A percentile compares a stretch with the other conserved stretches of the same genome.
These are phyloP conservation scores for Panthera uncia DNA, from an alignment of 2,113 vertebrate genomes.

Conservation along the genomic window DNA sequence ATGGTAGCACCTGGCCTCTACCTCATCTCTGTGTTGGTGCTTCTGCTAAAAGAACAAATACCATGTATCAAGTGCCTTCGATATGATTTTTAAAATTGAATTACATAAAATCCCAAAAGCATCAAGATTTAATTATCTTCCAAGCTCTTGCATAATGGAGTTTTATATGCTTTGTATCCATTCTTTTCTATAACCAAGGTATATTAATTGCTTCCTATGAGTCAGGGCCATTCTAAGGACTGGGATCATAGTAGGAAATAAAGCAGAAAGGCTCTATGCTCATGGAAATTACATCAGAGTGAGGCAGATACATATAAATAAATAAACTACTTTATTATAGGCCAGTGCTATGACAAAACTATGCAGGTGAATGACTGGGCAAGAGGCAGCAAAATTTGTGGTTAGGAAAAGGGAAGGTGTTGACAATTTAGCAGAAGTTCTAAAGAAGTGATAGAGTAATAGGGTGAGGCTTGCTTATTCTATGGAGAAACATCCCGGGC, in stretches of 20 bases:
- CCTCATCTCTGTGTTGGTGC: neutral
- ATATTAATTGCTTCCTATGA: neutral
- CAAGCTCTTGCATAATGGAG: neutral
- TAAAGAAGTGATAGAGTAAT: neutral
- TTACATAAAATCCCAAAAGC: neutral
- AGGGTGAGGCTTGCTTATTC: neutral
- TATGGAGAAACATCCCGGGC: neutral
- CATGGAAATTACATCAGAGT: neutral
- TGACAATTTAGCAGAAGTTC: neutral
- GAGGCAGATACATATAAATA: neutral
- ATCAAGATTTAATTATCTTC: neutral
- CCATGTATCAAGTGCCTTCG: neutral
- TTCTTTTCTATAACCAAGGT: neutral
- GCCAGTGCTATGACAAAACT: neutral
- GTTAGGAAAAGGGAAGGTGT: neutral
- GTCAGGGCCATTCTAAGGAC: neutral
- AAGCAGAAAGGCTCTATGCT: neutral
- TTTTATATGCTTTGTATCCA: neutral
- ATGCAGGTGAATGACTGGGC: neutral
- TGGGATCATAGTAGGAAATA: neutral
- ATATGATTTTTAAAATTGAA: neutral
- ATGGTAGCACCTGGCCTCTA: neutral
- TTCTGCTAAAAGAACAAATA: neutral
- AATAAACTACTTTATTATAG: neutral
- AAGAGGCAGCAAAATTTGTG: too few relatives aligned